A percentile compares a stretch with the other conserved stretches of the same genome.
phyloP scores from a whole-genome alignment of 2,113 vertebrate species.

The Percopsis transmontana region DNA sequence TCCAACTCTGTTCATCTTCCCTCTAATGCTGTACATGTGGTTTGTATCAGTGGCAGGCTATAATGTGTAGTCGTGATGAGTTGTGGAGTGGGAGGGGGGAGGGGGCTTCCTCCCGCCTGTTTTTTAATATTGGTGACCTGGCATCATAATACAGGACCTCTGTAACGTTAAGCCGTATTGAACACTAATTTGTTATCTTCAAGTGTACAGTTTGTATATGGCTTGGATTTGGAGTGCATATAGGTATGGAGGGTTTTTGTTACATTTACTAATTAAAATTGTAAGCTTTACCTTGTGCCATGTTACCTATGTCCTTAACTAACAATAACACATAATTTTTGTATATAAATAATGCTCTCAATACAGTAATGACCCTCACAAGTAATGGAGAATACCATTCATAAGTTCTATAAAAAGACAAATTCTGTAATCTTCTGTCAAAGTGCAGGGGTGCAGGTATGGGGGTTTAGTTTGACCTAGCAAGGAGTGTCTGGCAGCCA shows the following conservation, averaged over 20 bases:
- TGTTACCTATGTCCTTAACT: too few relatives aligned
- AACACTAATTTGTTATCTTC: conserved; percentile 35
- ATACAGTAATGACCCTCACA: too few relatives aligned
- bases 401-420: too few relatives aligned
- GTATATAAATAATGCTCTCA: too few relatives aligned
- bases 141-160: conserved; percentile 25
- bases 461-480: too few relatives aligned
- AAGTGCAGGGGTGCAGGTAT: background rate
- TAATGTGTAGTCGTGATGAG: conserved; percentile 40
- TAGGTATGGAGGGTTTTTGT: too few relatives aligned
- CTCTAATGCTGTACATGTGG: conserved; percentile 61
- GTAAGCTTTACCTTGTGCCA: too few relatives aligned
- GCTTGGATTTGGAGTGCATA: too few relatives aligned
- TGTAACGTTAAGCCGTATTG: conserved; percentile 45
- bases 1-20: conserved; percentile 33
- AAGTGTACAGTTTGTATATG: conserved; percentile 11
- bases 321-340: too few relatives aligned
- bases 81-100: conserved; percentile 7
- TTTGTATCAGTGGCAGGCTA: conserved; percentile 51
- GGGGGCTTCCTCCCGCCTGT: background rate
- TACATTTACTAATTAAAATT: too few relatives aligned
- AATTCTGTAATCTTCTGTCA: too few relatives aligned
- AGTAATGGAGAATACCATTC: too few relatives aligned
- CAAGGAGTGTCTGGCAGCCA: background rate
- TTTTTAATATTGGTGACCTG: conserved; percentile 30